Conservation (phyloP, 2,113 vertebrate species). For the Oreochromis tanganicae region DNA sequence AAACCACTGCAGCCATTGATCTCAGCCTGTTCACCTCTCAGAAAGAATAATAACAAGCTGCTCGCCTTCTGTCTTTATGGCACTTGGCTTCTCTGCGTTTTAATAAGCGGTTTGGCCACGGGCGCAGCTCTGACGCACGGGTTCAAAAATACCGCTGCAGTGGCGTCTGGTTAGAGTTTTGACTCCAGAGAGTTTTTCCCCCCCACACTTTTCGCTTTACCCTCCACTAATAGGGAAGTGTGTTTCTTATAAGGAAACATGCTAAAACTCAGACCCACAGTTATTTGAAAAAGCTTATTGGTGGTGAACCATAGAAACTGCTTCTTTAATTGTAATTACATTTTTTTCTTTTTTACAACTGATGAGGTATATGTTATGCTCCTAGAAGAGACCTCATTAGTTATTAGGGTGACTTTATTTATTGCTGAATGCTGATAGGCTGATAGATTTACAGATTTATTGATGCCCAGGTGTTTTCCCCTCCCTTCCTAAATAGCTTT, state of each 20-base stretch:
- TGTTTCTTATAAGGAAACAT: conserved; percentile 70
- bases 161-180: conserved; percentile 69
- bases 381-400: conserved; percentile 4
- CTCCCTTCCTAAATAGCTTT: not conserved
- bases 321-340: conserved; percentile 27
- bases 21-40: conserved; percentile 72
- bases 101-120: conserved; percentile 74
- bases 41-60: conserved; percentile 79
- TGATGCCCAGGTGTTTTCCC: conserved; percentile 1
- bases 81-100: conserved; percentile 67
- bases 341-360: not conserved
- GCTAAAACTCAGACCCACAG: conserved; percentile 34
- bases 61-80: conserved; percentile 71
- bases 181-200: conserved; percentile 18
- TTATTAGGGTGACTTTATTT: conserved; percentile 22
- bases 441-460: conserved; percentile 20
- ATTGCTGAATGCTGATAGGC: conserved; percentile 8
- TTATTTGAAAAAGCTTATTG: conserved; percentile 41
- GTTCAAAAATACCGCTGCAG: conserved; percentile 61
- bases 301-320: conserved; percentile 37
- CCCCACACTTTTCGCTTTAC: not conserved
- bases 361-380: not conserved
- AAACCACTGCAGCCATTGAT: conserved; percentile 70
- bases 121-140: conserved; percentile 58
- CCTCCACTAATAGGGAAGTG: conserved; percentile 45